Evolutionary conservation across 23 tunicate species (phyloP).

Genomic region (Clavelina lepadiformis): DNA sequence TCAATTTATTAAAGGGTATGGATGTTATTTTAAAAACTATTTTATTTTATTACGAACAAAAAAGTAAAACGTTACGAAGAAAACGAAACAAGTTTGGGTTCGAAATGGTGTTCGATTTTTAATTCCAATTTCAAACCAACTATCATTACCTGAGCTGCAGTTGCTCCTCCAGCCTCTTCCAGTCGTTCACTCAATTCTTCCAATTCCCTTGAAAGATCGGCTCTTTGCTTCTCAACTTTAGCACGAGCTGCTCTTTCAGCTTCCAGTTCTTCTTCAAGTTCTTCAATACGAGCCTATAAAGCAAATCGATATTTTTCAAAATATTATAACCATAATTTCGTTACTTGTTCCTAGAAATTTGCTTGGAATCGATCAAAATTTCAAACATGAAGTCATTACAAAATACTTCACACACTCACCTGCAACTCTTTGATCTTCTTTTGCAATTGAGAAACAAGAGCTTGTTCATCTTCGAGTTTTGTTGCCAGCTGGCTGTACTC

Average conservation of each 20-base stretch:
- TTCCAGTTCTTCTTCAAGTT: slow-evolving; percentile 96
- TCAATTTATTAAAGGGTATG: background rate
- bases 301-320: background rate
- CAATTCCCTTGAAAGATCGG: slow-evolving; percentile 88
- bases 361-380: background rate
- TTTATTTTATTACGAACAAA: background rate
- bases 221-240: slow-evolving; percentile 89
- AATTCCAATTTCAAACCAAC: no score
- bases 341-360: no score
- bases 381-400: background rate
- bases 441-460: slow-evolving; percentile 80
- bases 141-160: slow-evolving; percentile 71
- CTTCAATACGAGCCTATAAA: slow-evolving; percentile 86
- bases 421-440: slow-evolving; percentile 97
- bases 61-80: background rate
- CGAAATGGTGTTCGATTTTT: background rate
- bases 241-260: slow-evolving; percentile 95
- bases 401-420: slow-evolving; percentile 1
- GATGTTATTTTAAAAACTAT: no score
- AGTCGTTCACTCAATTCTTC: slow-evolving; percentile 95
- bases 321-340: no score
- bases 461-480: slow-evolving; percentile 97
- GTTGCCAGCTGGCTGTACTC: slow-evolving; percentile 90
- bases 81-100: background rate
- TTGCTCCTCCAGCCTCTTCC: slow-evolving; percentile 96